phyloP scores from a whole-genome alignment of 2,113 vertebrate species.

The Regulus satrapa region DNA sequence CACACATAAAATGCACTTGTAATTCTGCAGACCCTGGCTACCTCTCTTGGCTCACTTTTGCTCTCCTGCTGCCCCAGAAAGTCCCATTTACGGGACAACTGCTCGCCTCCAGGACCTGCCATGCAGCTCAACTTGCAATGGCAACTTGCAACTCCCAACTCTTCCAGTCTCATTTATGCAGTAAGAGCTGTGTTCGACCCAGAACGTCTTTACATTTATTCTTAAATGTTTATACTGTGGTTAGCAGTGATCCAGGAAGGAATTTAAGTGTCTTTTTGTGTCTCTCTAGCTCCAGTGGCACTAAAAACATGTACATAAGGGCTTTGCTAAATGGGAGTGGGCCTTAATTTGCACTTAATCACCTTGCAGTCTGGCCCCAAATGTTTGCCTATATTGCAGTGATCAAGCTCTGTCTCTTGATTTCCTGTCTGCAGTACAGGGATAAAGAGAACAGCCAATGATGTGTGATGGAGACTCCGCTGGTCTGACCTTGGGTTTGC shows the following conservation, averaged over 20 bases:
- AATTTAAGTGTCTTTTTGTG: slow-evolving; percentile 20
- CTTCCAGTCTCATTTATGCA: not conserved
- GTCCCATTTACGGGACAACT: not conserved
- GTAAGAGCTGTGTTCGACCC: not conserved
- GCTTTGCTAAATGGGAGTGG: not conserved
- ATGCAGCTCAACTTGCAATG: not conserved
- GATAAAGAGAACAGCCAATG: not conserved
- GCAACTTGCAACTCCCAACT: not conserved
- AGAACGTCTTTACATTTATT: not conserved
- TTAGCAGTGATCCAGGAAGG: not conserved
- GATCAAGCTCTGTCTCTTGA: slow-evolving; percentile 9
- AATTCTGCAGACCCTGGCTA: not conserved
- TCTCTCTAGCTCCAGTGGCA: not conserved
- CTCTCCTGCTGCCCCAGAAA: not conserved
- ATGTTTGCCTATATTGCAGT: not conserved
- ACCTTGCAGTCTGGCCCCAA: not conserved
- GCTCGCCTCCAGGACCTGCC: not conserved
- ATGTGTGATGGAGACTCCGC: slow-evolving; percentile 7
- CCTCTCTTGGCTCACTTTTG: not conserved
- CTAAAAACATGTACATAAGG: not conserved
- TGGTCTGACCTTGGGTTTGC: not conserved
- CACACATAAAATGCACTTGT: not conserved
- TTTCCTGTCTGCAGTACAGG: slow-evolving; percentile 7
- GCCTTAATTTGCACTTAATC: slow-evolving; percentile 48
- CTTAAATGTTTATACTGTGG: not conserved